Percentiles rank a stretch among this genome's conserved stretches.
Conservation (phyloP, 2,888 invertebrate genomes). For the Aphelenchoides bicaudatus region DNA sequence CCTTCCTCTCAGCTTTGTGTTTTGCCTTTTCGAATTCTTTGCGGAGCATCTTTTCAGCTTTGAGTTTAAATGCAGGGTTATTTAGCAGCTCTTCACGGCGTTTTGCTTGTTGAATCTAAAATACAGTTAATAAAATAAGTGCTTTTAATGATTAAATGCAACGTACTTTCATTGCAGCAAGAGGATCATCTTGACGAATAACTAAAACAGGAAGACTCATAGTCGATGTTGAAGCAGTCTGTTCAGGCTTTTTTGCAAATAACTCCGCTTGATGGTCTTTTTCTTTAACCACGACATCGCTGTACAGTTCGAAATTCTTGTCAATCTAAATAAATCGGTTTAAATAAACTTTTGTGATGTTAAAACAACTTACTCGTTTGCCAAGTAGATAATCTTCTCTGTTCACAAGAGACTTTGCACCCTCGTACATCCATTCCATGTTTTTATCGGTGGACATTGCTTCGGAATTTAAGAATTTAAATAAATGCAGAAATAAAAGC, state of each 20-base stretch:
- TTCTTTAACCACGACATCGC: conserved; percentile 48
- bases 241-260: conserved; percentile 19
- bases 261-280: conserved; percentile 35
- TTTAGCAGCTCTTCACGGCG: conserved; percentile 44
- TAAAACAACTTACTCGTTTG: conserved; percentile 39
- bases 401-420: conserved; percentile 49
- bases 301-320: conserved; percentile 56
- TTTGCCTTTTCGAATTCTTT: conserved; percentile 34
- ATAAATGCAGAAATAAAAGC: too few species aligned
- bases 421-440: conserved; percentile 57
- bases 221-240: neutral
- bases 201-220: conserved; percentile 37
- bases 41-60: conserved; percentile 42
- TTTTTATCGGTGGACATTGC: conserved; percentile 27
- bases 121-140: neutral
- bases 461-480: too few species aligned
- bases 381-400: conserved; percentile 55
- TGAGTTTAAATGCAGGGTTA: conserved; percentile 49
- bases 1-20: conserved; percentile 17
- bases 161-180: conserved; percentile 49
- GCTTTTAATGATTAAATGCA: too few species aligned
- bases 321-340: conserved; percentile 40
- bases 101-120: conserved; percentile 46
- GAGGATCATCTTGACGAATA: conserved; percentile 51
- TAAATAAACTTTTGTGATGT: conserved; percentile 6